Conservation (phyloP, 2,888 invertebrate genomes). For the Clepsis dumicolana region DNA sequence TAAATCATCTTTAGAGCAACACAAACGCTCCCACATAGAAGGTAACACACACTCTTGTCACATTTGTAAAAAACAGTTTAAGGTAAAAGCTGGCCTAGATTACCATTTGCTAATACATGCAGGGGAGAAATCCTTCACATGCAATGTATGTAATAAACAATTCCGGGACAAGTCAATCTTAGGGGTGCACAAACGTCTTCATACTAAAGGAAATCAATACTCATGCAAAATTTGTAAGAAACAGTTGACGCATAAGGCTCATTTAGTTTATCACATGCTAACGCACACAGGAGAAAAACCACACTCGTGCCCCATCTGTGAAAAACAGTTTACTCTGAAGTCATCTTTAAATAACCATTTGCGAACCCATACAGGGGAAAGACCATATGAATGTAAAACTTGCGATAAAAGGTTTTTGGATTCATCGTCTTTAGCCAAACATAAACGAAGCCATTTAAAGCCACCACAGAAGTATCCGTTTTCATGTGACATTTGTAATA, state of each 20-base stretch:
- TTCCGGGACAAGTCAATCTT: not conserved
- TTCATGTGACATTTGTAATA: not conserved
- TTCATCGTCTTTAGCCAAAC: not conserved
- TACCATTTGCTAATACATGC: not conserved
- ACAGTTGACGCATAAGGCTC: not conserved
- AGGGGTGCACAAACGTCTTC: not conserved
- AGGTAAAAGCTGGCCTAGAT: not conserved
- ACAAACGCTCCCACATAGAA: conserved; percentile 1
- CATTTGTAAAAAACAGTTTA: not conserved
- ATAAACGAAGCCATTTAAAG: not conserved
- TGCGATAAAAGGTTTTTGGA: not conserved
- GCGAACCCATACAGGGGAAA: not conserved
- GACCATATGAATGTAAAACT: not conserved
- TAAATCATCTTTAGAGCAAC: not conserved
- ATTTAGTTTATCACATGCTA: not conserved
- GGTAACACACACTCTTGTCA: not conserved
- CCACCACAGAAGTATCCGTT: not conserved
- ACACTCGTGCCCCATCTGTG: not conserved
- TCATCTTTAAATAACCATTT: not conserved
- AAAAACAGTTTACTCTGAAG: not conserved
- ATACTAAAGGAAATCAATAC: not conserved
- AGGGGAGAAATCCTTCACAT: not conserved
- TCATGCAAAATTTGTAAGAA: not conserved
- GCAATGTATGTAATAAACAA: not conserved
- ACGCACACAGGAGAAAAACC: not conserved